Conservation (phyloP, 2,888 invertebrate genomes). For the Cristatella mucedo region DNA sequence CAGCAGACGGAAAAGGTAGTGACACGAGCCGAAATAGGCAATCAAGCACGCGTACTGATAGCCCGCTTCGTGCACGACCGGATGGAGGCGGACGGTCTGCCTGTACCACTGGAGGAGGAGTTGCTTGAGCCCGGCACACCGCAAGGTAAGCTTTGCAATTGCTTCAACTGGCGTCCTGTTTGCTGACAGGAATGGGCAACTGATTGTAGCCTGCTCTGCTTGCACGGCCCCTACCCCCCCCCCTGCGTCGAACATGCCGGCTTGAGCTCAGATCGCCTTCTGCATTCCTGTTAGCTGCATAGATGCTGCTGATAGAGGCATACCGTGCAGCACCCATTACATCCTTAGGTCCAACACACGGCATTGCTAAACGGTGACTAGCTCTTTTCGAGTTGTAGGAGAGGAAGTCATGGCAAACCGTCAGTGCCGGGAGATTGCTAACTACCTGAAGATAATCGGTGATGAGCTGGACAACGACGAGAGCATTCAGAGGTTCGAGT, state of each 20-base stretch:
- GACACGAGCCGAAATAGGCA: too few relatives aligned
- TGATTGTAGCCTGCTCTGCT: too few relatives aligned
- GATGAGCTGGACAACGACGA: constrained; percentile 34
- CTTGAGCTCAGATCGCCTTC: too few relatives aligned
- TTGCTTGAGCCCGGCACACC: constrained; percentile 33
- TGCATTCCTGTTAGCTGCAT: too few relatives aligned
- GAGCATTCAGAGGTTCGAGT: constrained; percentile 26
- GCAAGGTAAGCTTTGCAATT: constrained; percentile 17
- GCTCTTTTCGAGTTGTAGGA: constrained; percentile 16
- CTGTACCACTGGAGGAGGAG: constrained; percentile 16
- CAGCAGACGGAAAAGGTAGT: too few relatives aligned
- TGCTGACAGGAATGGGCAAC: too few relatives aligned
- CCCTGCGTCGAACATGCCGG: background rate
- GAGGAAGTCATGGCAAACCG: too few relatives aligned
- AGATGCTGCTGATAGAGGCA: too few relatives aligned
- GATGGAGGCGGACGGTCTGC: constrained; percentile 20
- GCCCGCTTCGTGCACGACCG: constrained; percentile 29
- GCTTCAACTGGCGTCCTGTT: background rate
- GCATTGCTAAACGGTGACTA: too few relatives aligned
- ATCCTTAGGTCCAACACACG: too few relatives aligned
- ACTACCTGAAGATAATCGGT: constrained; percentile 29
- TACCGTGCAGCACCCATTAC: too few relatives aligned
- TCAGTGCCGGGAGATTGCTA: constrained; percentile 25
- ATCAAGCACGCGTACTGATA: constrained; percentile 27
- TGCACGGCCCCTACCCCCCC: too few relatives aligned